Evolutionary conservation across 2,113 vertebrate species (phyloP).

Genomic region (Sturnira hondurensis): DNA sequence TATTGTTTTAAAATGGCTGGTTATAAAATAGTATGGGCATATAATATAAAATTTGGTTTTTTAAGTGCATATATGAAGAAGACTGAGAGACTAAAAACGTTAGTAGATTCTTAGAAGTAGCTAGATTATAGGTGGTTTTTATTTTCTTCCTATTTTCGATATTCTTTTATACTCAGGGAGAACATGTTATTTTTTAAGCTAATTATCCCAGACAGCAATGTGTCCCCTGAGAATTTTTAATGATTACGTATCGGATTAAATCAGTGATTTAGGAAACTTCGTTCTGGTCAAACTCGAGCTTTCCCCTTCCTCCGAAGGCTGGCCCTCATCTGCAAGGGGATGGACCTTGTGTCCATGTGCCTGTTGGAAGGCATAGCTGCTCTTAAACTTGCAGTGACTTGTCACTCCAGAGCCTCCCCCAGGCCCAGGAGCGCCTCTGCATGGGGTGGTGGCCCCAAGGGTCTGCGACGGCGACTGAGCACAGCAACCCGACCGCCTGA

Average conservation of each 20-base stretch:
- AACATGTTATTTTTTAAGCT: conserved; percentile 18
- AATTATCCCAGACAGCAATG: conserved; percentile 2
- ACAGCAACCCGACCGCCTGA: neutral
- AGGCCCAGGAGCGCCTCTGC: neutral
- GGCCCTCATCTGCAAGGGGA: neutral
- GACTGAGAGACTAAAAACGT: neutral
- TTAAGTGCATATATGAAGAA: neutral
- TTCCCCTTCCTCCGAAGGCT: neutral
- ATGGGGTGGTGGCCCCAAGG: neutral
- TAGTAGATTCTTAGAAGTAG: neutral
- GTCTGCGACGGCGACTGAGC: neutral
- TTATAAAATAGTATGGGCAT: neutral
- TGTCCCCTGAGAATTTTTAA: conserved; percentile 30
- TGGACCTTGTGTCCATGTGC: neutral
- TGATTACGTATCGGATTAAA: neutral
- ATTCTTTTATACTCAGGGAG: conserved; percentile 3
- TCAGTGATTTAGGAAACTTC: neutral
- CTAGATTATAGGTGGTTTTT: neutral
- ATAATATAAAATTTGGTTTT: neutral
- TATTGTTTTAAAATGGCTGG: neutral
- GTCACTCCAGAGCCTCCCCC: neutral
- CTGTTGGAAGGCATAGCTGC: neutral
- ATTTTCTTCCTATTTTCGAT: conserved; percentile 4
- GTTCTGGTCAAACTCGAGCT: conserved; percentile 1
- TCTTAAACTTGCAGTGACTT: neutral